phyloP scores from a whole-genome alignment of 2,888 invertebrate genomes.

The Diabrotica balteata region DNA sequence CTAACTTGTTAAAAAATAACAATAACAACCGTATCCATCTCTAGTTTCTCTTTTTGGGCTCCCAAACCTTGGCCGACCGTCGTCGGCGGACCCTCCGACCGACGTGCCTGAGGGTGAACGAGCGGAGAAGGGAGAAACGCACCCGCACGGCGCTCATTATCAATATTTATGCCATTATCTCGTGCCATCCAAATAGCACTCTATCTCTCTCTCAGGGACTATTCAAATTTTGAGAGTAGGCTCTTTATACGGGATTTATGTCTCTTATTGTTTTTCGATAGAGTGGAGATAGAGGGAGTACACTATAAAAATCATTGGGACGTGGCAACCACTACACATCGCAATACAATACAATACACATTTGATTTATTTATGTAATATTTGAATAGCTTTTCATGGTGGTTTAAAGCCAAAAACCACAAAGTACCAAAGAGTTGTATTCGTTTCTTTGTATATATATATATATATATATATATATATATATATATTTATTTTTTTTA shows the following conservation, averaged over 20 bases:
- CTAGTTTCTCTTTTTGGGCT: conserved; percentile 14
- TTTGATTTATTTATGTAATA: too few species aligned
- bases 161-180: conserved; percentile 41
- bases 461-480: too few species aligned
- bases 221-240: conserved; percentile 37
- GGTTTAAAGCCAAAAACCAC: too few species aligned
- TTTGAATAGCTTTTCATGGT: too few species aligned
- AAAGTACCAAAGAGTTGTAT: too few species aligned
- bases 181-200: conserved; percentile 36
- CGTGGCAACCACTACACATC: too few species aligned
- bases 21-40: conserved; percentile 8
- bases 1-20: conserved; percentile 13
- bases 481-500: too few species aligned
- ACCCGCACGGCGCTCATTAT: conserved; percentile 40
- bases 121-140: conserved; percentile 30
- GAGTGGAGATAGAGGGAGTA: conserved; percentile 9
- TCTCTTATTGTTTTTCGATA: conserved; percentile 27
- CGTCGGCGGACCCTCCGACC: conserved; percentile 18
- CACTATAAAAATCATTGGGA: conserved; percentile 1
- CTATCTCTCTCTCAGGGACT: conserved; percentile 30
- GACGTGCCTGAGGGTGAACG: conserved; percentile 19
- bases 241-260: conserved; percentile 34
- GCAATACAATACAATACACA: too few species aligned
- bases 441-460: too few species aligned
- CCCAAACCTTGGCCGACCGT: conserved; percentile 16